Evolutionary conservation across 1,140 invertebrate genomes (phyloP), one percentile per base, ranked within the genome.

Genomic region (Drosophila lacteicornis): DNA sequence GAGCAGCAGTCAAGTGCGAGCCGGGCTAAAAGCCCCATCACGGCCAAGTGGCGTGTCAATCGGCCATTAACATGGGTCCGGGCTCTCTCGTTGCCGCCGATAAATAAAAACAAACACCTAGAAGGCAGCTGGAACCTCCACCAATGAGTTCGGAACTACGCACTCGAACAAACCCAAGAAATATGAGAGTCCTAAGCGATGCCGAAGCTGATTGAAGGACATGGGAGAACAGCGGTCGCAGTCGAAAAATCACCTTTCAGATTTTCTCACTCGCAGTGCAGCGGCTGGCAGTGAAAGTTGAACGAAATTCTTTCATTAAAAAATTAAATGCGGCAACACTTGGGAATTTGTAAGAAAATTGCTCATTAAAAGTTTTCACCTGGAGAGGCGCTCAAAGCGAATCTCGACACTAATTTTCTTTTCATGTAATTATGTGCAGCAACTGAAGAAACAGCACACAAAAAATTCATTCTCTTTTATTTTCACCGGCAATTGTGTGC

Each of bases 351-450:
- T 82, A 73, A 85, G 79, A 90, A 90, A 90, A 90, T 88, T 85
- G 85, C 85, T 90, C 85, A 90, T 90, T 90, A 90, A 90, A 90
- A 90, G 85, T 90, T 90, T 90, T 90, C 85, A 90, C 86, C 85
- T 90, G 81, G 71, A 56, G 86, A 80, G 76, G 55, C 69, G 58
- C 85, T 85, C 85, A 85, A 85, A 84, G 78, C 67, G 83, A 88
- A 90, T 90, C 85, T 90, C 81, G 75, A 80, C 85, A 85, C 79
- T 90, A 85, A 85, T 90, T 91, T 90, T 82, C 78, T 82, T 82
- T 84, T 81, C 70, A 79, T 90, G 81, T 90, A 88, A 88, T 90
- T 90, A 90, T 85, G 85, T 70, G 85, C 78, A 69, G 76, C 73
- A 83, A 66, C 67, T 76, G 49, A 50, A 70, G 53, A 73, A 66